A percentile compares a stretch with the other conserved stretches of the same genome.
Conservation (phyloP, 2,797 vertebrate genomes). For the Sitta carolinensis region DNA sequence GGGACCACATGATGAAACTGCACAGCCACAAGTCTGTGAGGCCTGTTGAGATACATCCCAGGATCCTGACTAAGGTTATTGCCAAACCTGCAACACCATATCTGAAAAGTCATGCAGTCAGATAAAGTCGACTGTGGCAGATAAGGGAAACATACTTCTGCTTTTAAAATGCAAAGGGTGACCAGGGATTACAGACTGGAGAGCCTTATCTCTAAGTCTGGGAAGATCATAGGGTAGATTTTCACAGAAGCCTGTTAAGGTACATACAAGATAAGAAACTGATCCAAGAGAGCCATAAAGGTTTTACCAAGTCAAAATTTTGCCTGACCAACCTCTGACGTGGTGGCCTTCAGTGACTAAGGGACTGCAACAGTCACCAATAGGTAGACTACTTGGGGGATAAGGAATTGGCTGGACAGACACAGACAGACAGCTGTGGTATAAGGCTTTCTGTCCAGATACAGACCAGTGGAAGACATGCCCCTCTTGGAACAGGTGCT, state of each 20-base stretch:
- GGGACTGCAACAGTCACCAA: neutral
- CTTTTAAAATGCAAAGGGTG: neutral
- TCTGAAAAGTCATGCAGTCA: neutral
- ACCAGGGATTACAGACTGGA: neutral
- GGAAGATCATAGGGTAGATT: neutral
- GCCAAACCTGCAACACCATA: neutral
- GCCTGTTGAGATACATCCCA: neutral
- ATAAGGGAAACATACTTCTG: neutral
- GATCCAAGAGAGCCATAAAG: neutral
- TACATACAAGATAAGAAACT: neutral
- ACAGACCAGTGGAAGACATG: neutral
- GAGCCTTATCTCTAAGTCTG: neutral
- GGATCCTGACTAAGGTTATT: neutral
- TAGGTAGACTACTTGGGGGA: neutral
- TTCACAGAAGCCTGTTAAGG: neutral
- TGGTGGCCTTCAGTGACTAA: neutral
- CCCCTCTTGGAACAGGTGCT: rapidly evolving
- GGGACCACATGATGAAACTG: neutral
- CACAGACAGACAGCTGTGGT: neutral
- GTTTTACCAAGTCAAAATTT: neutral
- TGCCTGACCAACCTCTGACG: neutral
- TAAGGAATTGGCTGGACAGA: neutral
- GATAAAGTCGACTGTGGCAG: neutral
- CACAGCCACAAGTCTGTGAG: neutral
- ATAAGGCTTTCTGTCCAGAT: neutral